Evolutionary conservation across 2,888 invertebrate genomes (phyloP), one percentile per base, ranked within the genome.

Genomic region (Chrysina gloriosa): DNA sequence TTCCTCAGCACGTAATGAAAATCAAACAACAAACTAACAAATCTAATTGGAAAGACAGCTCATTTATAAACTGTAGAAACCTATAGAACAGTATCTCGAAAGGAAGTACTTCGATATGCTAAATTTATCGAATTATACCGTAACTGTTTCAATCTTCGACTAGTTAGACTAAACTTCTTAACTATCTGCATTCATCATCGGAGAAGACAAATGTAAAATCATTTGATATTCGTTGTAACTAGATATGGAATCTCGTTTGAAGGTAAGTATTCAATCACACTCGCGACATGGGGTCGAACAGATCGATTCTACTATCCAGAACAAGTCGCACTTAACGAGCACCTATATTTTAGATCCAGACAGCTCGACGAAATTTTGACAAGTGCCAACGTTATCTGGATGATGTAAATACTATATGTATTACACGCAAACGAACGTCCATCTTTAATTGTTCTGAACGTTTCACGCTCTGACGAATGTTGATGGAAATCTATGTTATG

Each of bases 211-310:
- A 61, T 61, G 58, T 61, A 42, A 14, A 27, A 42, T 27, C 58
- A 61, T 61, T 29, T 27, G 58, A 61, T 61, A 61, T 61, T 42
- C 42, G 14, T 42, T 9, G 27, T 61, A 42, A 42, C 58, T 36
- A 27, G 42, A 61, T 42, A 42, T 27, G 25, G 58, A 47, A 48
- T 61, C 34, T 39, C 29, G 52, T 66, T 66, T 31, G 34, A 61
- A 36, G 48, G 58, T 67, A 31, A 45, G 48, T 67, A 47, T 67
- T 67, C 66, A 58, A 67, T 67, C 66, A 67, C 61, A 48, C 27
- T 61, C 61, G 31, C 66, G 58, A 61, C 58, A 29, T 67, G 66
- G 48, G 66, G 66, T 58, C 66, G 34, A n/a, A 5, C 34, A 56
- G 36, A 48, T 67, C 58, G 25, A 61, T 61, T 27, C 25, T 16